phyloP scores from a whole-genome alignment of 2,888 invertebrate genomes.

The Sarcophaga caerulescens region DNA sequence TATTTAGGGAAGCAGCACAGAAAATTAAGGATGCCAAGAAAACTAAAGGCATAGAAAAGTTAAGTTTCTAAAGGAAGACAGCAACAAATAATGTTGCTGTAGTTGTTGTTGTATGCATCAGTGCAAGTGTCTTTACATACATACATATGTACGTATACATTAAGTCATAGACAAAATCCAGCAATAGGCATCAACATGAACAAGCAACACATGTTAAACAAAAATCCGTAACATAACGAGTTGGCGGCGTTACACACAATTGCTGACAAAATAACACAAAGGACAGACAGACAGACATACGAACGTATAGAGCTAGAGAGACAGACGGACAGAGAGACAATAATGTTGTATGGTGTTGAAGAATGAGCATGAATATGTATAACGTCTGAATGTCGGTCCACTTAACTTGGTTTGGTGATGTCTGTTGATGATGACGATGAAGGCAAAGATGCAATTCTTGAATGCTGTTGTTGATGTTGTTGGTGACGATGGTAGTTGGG shows the following conservation, averaged over 20 bases:
- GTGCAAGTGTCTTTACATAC: slow-evolving; percentile 64
- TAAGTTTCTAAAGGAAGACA: slow-evolving; percentile 54
- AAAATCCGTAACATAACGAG: slow-evolving; percentile 68
- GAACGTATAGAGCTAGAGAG: background rate
- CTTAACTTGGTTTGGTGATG: slow-evolving; percentile 4
- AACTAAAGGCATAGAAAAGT: slow-evolving; percentile 28
- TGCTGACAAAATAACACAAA: slow-evolving; percentile 52
- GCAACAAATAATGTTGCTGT: slow-evolving; percentile 34
- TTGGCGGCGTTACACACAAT: slow-evolving; percentile 68
- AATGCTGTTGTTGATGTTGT: slow-evolving; percentile 34
- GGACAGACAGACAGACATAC: background rate
- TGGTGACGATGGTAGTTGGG: slow-evolving; percentile 60
- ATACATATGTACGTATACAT: slow-evolving; percentile 61
- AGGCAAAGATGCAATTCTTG: slow-evolving; percentile 14
- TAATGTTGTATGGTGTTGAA: slow-evolving; percentile 61
- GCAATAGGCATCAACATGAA: slow-evolving; percentile 62
- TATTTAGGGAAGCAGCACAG: slow-evolving; percentile 62
- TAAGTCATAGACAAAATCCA: slow-evolving; percentile 48
- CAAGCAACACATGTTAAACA: slow-evolving; percentile 66
- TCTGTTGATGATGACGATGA: slow-evolving; percentile 46
- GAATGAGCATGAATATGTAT: slow-evolving; percentile 64
- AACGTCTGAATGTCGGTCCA: slow-evolving; percentile 35
- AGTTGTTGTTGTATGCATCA: slow-evolving; percentile 49
- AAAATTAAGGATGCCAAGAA: slow-evolving; percentile 65
- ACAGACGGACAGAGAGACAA: slow-evolving; percentile 16